These are phyloP conservation scores for Syrphus vitripennis DNA, from an alignment of 2,888 invertebrate species.

Conservation along the genomic window DNA sequence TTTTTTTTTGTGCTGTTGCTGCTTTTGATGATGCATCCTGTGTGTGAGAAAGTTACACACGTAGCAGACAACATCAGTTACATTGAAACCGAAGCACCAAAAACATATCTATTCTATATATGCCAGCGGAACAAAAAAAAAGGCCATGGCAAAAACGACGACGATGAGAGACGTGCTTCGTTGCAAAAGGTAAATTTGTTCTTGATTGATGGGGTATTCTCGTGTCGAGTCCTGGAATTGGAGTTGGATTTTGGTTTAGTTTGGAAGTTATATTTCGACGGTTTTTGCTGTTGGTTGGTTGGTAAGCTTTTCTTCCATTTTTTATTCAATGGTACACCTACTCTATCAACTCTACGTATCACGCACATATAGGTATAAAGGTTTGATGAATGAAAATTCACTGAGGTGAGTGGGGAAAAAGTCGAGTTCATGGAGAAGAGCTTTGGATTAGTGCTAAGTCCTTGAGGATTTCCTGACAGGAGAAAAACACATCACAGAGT, in stretches of 20 bases:
- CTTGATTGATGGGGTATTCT: constrained; percentile 67
- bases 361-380: background rate
- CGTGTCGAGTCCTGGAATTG: constrained; percentile 47
- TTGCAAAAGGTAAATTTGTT: constrained; percentile 67
- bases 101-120: background rate
- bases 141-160: constrained; percentile 10
- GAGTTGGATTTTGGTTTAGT: constrained; percentile 48
- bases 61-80: constrained; percentile 54
- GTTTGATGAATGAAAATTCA: constrained; percentile 60
- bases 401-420: constrained; percentile 23
- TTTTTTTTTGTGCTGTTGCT: constrained; percentile 11
- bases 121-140: background rate
- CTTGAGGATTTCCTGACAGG: constrained; percentile 40
- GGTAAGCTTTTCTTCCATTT: background rate
- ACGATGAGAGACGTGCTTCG: constrained; percentile 61
- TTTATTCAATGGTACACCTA: background rate
- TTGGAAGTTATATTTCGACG: constrained; percentile 8
- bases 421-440: constrained; percentile 39
- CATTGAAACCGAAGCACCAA: constrained; percentile 37
- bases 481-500: background rate
- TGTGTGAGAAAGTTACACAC: constrained; percentile 37
- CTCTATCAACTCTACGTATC: constrained; percentile 38
- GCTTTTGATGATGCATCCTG: constrained; percentile 14
- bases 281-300: background rate
- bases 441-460: constrained; percentile 62